These are phyloP conservation scores for Anser cygnoides DNA, from an alignment of 2,113 vertebrate genomes.

Conservation along the genomic window DNA sequence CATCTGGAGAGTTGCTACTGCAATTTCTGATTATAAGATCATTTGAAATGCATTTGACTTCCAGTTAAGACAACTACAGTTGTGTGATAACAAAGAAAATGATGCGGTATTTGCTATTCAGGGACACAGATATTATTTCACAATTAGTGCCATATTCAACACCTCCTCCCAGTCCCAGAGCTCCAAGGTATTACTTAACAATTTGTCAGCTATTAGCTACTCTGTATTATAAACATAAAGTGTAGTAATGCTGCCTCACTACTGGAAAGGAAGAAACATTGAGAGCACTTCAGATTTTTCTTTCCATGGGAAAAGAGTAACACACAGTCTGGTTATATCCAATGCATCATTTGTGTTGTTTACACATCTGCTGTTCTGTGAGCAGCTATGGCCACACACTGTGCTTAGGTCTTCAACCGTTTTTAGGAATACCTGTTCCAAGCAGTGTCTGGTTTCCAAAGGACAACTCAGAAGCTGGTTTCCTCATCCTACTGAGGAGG, in stretches of 20 bases:
- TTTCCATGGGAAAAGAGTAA: background rate
- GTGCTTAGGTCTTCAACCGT: no score
- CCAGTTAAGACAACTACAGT: background rate
- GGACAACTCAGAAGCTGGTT: background rate
- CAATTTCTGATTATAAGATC: background rate
- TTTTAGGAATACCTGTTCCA: background rate
- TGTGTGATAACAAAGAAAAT: background rate
- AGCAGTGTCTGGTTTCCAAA: background rate
- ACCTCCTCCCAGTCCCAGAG: background rate
- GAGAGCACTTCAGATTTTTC: background rate
- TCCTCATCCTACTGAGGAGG: background rate
- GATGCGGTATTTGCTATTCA: background rate
- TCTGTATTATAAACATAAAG: background rate
- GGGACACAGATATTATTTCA: background rate
- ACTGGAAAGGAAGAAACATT: background rate
- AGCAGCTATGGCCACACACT: accelerated
- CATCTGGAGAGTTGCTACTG: background rate
- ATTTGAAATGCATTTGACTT: background rate
- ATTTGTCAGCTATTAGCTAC: background rate
- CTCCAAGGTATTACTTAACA: background rate
- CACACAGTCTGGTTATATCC: background rate
- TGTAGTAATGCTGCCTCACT: background rate
- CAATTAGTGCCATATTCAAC: background rate
- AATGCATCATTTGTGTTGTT: background rate
- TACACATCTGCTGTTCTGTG: background rate